These are phyloP conservation scores for Speoplatyrhinus poulsoni DNA, from an alignment of 2,113 vertebrate species.

Conservation along the genomic window DNA sequence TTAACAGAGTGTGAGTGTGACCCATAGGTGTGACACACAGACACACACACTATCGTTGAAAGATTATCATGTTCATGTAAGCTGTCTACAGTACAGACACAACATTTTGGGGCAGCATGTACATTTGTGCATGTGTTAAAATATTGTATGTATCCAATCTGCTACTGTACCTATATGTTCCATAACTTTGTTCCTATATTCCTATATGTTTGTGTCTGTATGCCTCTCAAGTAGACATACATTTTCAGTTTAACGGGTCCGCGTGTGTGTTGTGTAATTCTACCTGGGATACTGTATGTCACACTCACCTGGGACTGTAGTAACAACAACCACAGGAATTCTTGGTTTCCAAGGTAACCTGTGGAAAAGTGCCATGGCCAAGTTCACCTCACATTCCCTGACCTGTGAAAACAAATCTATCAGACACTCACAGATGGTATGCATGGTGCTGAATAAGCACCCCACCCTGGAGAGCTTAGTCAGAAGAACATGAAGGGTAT, in stretches of 20 bases:
- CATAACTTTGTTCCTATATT: too few relatives aligned
- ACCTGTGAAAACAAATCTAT: constrained; percentile 45
- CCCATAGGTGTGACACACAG: not conserved
- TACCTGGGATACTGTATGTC: constrained; percentile 53
- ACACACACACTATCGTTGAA: not conserved
- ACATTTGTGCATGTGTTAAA: not conserved
- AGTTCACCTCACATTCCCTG: constrained; percentile 28
- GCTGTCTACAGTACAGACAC: constrained; percentile 9
- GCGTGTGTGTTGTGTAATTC: constrained; percentile 5
- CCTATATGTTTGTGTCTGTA: not conserved
- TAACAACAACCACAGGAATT: constrained; percentile 41
- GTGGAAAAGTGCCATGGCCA: constrained; percentile 18
- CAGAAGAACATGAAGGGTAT: constrained; percentile 36
- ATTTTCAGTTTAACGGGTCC: not conserved
- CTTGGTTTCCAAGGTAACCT: constrained; percentile 46
- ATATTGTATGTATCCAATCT: too few relatives aligned
- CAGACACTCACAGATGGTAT: not conserved
- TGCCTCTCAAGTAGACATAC: not conserved
- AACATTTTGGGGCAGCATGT: not conserved
- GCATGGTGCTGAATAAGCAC: constrained; percentile 18
- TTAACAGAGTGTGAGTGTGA: not conserved
- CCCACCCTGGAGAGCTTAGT: constrained; percentile 4
- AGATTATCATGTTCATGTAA: constrained; percentile 17
- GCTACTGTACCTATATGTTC: too few relatives aligned
- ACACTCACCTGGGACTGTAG: constrained; percentile 52